These are phyloP conservation scores for Muntiacus muntjak DNA, from an alignment of 2,113 vertebrate genomes.

Conservation along the genomic window DNA sequence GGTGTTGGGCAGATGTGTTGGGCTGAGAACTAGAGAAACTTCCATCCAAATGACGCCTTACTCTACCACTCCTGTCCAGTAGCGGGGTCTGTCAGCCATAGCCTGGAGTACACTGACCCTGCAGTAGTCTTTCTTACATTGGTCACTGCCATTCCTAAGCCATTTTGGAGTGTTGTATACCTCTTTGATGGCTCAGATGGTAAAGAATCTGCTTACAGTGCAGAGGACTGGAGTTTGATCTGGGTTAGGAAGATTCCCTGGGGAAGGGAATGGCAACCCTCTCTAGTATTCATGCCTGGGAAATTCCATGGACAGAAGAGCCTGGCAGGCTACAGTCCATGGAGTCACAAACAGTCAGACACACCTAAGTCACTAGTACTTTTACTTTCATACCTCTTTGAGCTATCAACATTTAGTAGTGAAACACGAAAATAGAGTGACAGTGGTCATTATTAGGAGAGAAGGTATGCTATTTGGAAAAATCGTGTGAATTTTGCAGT, in stretches of 20 bases:
- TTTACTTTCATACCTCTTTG: not conserved
- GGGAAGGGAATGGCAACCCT: not conserved
- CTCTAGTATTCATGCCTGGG: not conserved
- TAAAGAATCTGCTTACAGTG: not conserved
- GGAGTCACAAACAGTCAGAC: not conserved
- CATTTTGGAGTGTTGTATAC: not conserved
- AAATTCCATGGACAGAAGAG: not conserved
- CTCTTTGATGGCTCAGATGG: not conserved
- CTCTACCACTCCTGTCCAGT: too few relatives aligned
- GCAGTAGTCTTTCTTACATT: not conserved
- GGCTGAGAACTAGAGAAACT: not conserved
- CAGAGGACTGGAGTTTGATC: not conserved
- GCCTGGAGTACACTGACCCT: not conserved
- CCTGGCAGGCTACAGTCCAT: not conserved
- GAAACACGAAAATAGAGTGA: not conserved
- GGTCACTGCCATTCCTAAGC: not conserved
- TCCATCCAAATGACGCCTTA: not conserved
- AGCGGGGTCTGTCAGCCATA: not conserved
- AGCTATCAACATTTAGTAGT: not conserved
- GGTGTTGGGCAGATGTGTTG: not conserved
- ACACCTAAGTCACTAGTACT: not conserved
- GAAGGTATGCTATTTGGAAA: not conserved
- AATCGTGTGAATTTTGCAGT: not conserved
- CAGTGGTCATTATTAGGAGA: not conserved
- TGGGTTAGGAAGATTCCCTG: not conserved